phyloP scores from a whole-genome alignment of 37 sponge, comb jelly and placozoan species.

The Haliclona indistincta region DNA sequence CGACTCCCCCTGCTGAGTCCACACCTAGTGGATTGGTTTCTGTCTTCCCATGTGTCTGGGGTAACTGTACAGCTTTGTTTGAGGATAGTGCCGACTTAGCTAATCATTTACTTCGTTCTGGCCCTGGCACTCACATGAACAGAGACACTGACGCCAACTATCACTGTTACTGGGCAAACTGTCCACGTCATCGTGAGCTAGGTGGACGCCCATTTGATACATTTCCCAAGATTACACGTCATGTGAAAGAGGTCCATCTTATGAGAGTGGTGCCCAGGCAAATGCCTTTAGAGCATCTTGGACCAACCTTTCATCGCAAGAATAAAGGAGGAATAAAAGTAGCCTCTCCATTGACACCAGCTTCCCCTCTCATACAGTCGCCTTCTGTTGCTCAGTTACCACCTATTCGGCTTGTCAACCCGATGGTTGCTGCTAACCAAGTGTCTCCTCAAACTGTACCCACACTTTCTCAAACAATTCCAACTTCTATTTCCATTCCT shows the following conservation, averaged over 20 bases:
- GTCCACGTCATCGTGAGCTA: conserved; percentile 36
- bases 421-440: background rate
- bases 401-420: background rate
- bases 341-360: background rate
- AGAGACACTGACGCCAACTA: conserved; percentile 29
- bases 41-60: conserved; percentile 51
- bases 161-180: conserved; percentile 57
- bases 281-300: background rate
- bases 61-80: conserved; percentile 35
- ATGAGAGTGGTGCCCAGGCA: conserved; percentile 10
- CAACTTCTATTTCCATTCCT: background rate
- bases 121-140: background rate
- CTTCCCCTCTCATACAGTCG: no score
- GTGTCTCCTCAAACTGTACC: background rate
- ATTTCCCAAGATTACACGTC: conserved; percentile 46
- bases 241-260: conserved; percentile 63
- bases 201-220: conserved; percentile 58
- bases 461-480: background rate
- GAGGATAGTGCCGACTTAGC: conserved; percentile 24
- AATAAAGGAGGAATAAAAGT: no score
- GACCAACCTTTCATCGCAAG: background rate
- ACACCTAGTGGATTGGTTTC: background rate
- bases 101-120: conserved; percentile 34
- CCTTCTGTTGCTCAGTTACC: no score
- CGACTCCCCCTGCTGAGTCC: background rate